phyloP scores from a whole-genome alignment of 2,113 vertebrate species.

The Hydrolagus affinis region DNA sequence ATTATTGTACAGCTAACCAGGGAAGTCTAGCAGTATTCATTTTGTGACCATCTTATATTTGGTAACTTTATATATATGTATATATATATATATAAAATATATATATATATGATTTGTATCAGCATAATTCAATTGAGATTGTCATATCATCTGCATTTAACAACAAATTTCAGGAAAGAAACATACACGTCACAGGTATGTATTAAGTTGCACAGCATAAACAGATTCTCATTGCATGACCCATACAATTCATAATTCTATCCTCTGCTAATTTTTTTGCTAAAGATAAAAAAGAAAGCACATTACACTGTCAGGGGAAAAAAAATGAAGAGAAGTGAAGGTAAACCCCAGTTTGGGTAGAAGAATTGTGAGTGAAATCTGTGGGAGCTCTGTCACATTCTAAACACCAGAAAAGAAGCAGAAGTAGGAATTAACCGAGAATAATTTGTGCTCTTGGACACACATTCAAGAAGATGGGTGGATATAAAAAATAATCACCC shows the following conservation, averaged over 20 bases:
- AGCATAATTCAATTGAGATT: background rate
- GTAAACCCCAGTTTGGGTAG: background rate
- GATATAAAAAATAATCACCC: background rate
- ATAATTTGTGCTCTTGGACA: background rate
- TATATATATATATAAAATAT: background rate
- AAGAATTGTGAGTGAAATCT: background rate
- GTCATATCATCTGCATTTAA: conserved; percentile 7
- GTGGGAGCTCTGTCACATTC: background rate
- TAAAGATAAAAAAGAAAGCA: background rate
- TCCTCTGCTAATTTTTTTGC: background rate
- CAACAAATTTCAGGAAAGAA: background rate
- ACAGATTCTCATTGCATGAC: background rate
- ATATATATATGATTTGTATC: background rate
- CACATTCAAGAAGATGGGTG: background rate
- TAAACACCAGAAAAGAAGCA: background rate
- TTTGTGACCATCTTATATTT: background rate
- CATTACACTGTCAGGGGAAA: background rate
- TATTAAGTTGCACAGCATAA: background rate
- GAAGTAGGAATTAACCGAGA: background rate
- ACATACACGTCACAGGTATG: background rate
- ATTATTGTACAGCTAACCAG: background rate
- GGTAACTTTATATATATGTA: background rate
- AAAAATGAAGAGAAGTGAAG: background rate
- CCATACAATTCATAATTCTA: background rate
- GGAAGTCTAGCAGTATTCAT: background rate